Evolutionary conservation across 2,888 invertebrate genomes (phyloP), one percentile per base, ranked within the genome.

Genomic region (Calliopum simillimum): DNA sequence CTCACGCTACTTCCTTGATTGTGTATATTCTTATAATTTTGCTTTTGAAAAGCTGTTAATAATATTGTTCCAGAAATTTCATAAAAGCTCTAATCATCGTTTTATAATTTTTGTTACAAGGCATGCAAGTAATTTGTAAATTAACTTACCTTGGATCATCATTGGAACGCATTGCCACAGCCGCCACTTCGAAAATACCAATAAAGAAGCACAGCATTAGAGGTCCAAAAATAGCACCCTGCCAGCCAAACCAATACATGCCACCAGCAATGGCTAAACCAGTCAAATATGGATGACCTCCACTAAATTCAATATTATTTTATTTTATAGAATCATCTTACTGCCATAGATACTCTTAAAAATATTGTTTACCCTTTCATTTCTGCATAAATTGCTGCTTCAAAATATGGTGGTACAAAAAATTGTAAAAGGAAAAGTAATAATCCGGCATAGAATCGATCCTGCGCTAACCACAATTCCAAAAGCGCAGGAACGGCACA

Each of bases 191-290:
- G 75, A 97, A 91, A 16, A 94, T 94, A 2, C 98, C 98, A 87
- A 98, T 94, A 68, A 99, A 91, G 79, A 95, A 95, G 85, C 99
- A 99, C 0, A 99, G 89, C 63, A 99, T 89, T 43, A 99, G 89
- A 0, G 99, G 99, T 0, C 99, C 99, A 71, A 99, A 93, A 76
- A 99, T 95, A 1, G 98, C 98, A 0, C 99, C 99, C 86, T 98
- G 96, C 69, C 97, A 92, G 0, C 99, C 99, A 76, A 98, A 88
- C 89, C 97, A 99, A 87, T 98, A 97, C 82, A 99, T 95, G 59
- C 99, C 99, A 13, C 99, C 99, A 19, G 98, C 98, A 81, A 99
- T 97, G 2, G 99, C 96, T 68, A 99, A 88, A 46, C 98, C 99
- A 11, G 98, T 98, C 73, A 99, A 90, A 87, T 98, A 99, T 0